Conservation (phyloP, 2,888 invertebrate genomes). For the Sinhomidia bicolor region DNA sequence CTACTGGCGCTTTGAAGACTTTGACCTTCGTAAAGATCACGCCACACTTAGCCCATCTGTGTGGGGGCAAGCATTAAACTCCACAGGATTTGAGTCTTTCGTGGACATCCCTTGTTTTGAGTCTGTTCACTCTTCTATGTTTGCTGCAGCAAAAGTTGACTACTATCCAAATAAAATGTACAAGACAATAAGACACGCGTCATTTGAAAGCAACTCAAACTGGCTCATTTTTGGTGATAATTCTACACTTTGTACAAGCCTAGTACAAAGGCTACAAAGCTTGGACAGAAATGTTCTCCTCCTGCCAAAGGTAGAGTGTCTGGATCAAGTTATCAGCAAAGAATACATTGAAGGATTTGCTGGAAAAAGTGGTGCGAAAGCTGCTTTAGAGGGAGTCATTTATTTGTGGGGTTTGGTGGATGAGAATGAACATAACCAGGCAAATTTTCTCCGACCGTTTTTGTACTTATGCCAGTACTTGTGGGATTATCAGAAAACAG, state of each 20-base stretch:
- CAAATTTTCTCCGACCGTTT: slow-evolving; percentile 21
- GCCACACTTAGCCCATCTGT: not conserved
- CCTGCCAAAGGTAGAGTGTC: not conserved
- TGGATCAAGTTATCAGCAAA: not conserved
- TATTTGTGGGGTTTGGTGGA: slow-evolving; percentile 31
- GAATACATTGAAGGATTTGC: not conserved
- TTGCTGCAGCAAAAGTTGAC: not conserved
- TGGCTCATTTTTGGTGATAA: slow-evolving; percentile 58
- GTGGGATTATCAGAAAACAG: slow-evolving; percentile 15
- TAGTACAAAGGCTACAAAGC: not conserved
- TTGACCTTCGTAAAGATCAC: slow-evolving; percentile 35
- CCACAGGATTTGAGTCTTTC: not conserved
- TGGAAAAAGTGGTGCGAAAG: not conserved
- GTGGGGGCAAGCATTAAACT: slow-evolving; percentile 30
- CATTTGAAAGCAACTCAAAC: not conserved
- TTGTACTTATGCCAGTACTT: slow-evolving; percentile 38
- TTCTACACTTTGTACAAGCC: not conserved
- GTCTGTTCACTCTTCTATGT: not conserved
- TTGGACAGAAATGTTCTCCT: slow-evolving; percentile 16
- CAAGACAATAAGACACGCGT: not conserved
- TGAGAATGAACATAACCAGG: not conserved
- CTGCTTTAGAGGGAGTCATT: slow-evolving; percentile 16
- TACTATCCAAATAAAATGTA: slow-evolving; percentile 31
- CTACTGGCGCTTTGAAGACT: slow-evolving; percentile 64
- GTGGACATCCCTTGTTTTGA: not conserved